Conservation (phyloP, 2,888 invertebrate species). For the Luperina nickerlii region DNA sequence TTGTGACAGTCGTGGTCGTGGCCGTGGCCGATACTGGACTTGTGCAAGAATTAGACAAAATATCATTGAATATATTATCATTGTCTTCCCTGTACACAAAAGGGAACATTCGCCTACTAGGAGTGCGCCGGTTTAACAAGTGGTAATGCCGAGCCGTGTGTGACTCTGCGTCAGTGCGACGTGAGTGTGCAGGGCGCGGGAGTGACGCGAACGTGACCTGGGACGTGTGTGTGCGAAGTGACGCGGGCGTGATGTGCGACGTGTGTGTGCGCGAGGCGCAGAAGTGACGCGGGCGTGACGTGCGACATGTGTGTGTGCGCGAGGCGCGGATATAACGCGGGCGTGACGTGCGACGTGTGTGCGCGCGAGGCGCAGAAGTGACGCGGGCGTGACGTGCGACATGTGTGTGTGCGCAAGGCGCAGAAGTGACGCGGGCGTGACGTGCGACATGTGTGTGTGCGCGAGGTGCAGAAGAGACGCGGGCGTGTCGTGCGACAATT, state of each 20-base stretch:
- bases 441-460: too few relatives aligned
- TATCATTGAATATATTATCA: constrained; percentile 7
- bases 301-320: too few relatives aligned
- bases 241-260: too few relatives aligned
- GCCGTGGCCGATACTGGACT: background rate
- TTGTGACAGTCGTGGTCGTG: background rate
- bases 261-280: too few relatives aligned
- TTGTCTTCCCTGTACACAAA: background rate
- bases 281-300: too few relatives aligned
- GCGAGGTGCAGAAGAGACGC: too few relatives aligned
- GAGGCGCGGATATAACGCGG: too few relatives aligned
- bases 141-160: background rate
- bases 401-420: too few relatives aligned
- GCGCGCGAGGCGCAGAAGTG: background rate
- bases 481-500: background rate
- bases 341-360: background rate
- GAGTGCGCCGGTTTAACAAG: background rate
- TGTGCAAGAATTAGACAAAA: background rate
- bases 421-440: too few relatives aligned
- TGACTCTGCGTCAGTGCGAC: background rate
- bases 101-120: background rate
- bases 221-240: too few relatives aligned
- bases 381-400: background rate
- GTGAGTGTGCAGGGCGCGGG: background rate
- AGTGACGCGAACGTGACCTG: too few relatives aligned